A percentile compares a stretch with the other conserved stretches of the same genome.
phyloP scores from a whole-genome alignment of 2,113 vertebrate species.

The Atherinomorus stipes region DNA sequence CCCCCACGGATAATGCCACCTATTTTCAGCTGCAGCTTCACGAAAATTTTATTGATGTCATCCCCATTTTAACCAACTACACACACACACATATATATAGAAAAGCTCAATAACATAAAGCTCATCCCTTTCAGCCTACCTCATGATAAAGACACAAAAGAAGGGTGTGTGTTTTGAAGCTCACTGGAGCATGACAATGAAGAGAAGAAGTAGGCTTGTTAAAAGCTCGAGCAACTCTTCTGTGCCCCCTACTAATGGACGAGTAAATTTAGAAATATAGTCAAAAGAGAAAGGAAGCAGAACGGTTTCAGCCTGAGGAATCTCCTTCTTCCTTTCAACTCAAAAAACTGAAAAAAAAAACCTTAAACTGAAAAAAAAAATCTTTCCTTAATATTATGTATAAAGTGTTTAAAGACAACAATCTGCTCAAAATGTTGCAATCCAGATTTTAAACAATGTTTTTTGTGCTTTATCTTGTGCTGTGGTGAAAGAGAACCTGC shows the following conservation, averaged over 20 bases:
- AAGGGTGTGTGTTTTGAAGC: constrained; percentile 64
- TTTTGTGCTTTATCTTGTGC: neutral
- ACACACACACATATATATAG: neutral
- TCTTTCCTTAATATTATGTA: constrained; percentile 44
- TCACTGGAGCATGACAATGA: constrained; percentile 70
- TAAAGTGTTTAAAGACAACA: constrained; percentile 44
- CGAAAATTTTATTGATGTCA: constrained; percentile 27
- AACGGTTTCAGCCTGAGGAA: constrained; percentile 60
- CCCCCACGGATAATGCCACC: constrained; percentile 23
- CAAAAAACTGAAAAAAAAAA: constrained; percentile 51
- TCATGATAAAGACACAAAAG: constrained; percentile 70
- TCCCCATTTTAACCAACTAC: neutral
- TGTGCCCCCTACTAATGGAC: constrained; percentile 74
- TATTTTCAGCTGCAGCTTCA: constrained; percentile 1
- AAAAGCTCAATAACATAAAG: constrained; percentile 40
- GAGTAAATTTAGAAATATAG: constrained; percentile 75
- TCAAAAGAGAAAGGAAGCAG: constrained; percentile 48
- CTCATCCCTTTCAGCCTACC: constrained; percentile 54
- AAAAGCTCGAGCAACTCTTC: constrained; percentile 67
- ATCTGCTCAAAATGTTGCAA: constrained; percentile 39
- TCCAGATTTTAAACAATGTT: constrained; percentile 11
- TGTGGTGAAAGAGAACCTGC: constrained; percentile 16
- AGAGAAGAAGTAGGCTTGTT: constrained; percentile 68
- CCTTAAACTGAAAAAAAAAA: no score
- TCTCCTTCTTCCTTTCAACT: constrained; percentile 27